Conservation (phyloP, 2,888 invertebrate species). For the Vesta saturnalis region DNA sequence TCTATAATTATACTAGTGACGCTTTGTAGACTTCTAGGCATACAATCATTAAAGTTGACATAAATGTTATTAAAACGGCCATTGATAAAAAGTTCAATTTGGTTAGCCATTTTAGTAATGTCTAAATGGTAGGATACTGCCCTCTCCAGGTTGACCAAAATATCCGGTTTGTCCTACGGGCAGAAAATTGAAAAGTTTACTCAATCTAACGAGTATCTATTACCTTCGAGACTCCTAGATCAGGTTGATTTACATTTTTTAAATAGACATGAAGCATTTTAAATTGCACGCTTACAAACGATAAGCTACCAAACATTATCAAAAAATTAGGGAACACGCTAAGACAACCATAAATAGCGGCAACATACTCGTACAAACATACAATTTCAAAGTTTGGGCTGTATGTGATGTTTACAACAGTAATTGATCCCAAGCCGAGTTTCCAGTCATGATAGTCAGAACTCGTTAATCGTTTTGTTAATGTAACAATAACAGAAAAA, state of each 20-base stretch:
- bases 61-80: conserved; percentile 12
- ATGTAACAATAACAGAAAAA: neutral
- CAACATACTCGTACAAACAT: too few species aligned
- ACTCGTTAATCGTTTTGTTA: neutral
- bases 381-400: neutral
- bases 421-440: neutral
- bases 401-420: neutral
- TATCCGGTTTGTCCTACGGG: too few species aligned
- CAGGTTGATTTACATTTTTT: too few species aligned
- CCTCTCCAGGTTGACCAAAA: neutral
- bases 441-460: neutral
- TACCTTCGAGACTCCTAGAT: too few species aligned
- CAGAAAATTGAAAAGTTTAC: too few species aligned
- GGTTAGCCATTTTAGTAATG: conserved; percentile 27
- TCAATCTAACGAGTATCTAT: too few species aligned
- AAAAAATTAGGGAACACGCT: too few species aligned
- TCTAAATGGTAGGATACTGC: conserved; percentile 31
- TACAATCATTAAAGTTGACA: neutral
- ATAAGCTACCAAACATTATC: too few species aligned
- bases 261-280: too few species aligned
- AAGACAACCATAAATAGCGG: too few species aligned
- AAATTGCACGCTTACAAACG: too few species aligned
- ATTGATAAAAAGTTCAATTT: conserved; percentile 31
- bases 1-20: conserved; percentile 6
- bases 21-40: conserved; percentile 3